These are phyloP conservation scores for Tylochromis polylepis DNA, from an alignment of 2,113 vertebrate genomes.

Conservation along the genomic window DNA sequence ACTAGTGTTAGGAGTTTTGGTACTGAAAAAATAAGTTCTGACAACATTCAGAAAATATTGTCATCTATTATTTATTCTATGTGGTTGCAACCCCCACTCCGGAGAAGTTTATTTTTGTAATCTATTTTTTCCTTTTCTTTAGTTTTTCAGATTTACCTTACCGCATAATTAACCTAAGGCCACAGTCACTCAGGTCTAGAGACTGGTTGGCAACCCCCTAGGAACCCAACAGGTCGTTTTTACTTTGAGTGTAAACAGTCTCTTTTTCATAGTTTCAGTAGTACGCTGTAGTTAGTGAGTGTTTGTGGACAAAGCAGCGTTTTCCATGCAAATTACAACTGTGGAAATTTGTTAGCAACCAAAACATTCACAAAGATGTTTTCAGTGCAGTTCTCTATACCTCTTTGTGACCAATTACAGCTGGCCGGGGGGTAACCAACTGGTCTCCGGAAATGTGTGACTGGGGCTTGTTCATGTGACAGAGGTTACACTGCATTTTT, in stretches of 20 bases:
- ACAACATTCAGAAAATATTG: background rate
- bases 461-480: background rate
- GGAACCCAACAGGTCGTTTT: background rate
- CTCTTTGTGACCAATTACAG: background rate
- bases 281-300: background rate
- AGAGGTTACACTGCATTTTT: background rate
- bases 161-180: background rate
- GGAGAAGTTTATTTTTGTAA: background rate
- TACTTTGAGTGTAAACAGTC: background rate
- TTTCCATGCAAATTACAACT: background rate
- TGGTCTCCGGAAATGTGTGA: background rate
- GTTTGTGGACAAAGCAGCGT: background rate
- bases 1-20: background rate
- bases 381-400: background rate
- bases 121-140: background rate
- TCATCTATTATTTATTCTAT: background rate
- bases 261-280: background rate
- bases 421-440: background rate
- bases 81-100: background rate
- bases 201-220: background rate
- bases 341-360: background rate
- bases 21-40: background rate
- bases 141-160: background rate
- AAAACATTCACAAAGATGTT: background rate
- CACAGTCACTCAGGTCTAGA: background rate